Evolutionary conservation across 1,140 invertebrate species (phyloP).

Genomic region (Melitaea cinxia): DNA sequence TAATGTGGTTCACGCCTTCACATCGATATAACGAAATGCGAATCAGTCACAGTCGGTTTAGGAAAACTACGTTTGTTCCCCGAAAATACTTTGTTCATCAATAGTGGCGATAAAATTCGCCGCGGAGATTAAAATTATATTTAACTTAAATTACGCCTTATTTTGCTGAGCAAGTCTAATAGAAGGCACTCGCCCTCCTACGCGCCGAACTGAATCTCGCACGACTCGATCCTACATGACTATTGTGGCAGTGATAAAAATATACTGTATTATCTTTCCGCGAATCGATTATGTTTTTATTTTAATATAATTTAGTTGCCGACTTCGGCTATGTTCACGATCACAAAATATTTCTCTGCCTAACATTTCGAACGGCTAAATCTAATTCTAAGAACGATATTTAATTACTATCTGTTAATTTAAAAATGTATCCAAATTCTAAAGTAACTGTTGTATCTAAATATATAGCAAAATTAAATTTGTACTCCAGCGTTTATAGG

Average conservation of each 20-base stretch:
- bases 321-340: slow-evolving; percentile 41
- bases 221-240: slow-evolving; percentile 51
- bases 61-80: slow-evolving; percentile 23
- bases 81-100: slow-evolving; percentile 27
- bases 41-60: slow-evolving; percentile 29
- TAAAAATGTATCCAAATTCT: slow-evolving; percentile 38
- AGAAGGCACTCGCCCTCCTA: slow-evolving; percentile 28
- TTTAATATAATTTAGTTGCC: slow-evolving; percentile 61
- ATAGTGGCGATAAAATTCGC: slow-evolving; percentile 25
- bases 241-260: slow-evolving; percentile 78
- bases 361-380: slow-evolving; percentile 53
- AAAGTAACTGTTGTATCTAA: slow-evolving; percentile 27
- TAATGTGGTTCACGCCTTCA: slow-evolving; percentile 76
- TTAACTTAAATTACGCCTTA: slow-evolving; percentile 41
- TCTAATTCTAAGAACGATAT: slow-evolving; percentile 52
- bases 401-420: slow-evolving; percentile 32
- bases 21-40: slow-evolving; percentile 39
- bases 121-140: slow-evolving; percentile 36
- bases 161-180: slow-evolving; percentile 48
- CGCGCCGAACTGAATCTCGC: slow-evolving; percentile 24
- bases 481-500: slow-evolving; percentile 66
- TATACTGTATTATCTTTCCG: slow-evolving; percentile 50
- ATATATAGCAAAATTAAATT: slow-evolving; percentile 48
- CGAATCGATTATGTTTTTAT: slow-evolving; percentile 3
- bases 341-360: slow-evolving; percentile 73